Evolutionary conservation across 1,140 invertebrate species (phyloP), one percentile per base, ranked within the genome.

Genomic region (Drosophila burlai): DNA sequence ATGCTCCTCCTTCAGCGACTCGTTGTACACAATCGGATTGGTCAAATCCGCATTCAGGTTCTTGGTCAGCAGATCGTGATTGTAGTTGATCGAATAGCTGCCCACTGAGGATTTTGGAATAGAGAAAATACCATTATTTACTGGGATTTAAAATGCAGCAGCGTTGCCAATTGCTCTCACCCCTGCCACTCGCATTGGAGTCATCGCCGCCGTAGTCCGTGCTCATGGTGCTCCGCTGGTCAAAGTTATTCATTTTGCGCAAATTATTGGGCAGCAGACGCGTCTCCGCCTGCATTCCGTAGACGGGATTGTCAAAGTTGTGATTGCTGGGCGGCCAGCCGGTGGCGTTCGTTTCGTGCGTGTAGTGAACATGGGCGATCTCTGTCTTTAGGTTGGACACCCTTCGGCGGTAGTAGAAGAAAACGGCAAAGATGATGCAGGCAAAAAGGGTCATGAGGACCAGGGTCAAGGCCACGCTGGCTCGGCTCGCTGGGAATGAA

Each of bases 251-350:
- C 75, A 93, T 83, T 76, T 96, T 94, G 62, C 93, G 94, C 57
- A 97, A 90, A 93, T 97, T 96, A 92, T 97, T 92, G 29, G 85
- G 78, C 47, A 96, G 89, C 1, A 95, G 95, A n/a, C 94, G 93
- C 0, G 95, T 94, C 46, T 96, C 95, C 0, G 93, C 93, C 29
- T 94, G 93, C 93, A 95, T 97, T 1, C 97, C 96, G 93, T 98
- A 98, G 3, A 98, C 97, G 0, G 97, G 97, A 94, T 98, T 98
- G 93, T 98, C 97, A 93, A 98, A 98, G 93, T 98, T 97, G 92
- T 97, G 97, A 45, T 81, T 87, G 76, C 96, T 96, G 92, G 97
- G 97, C 75, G 95, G 94, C 78, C 95, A 94, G 42, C 93, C 93
- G 49, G 94, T 93, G n/a, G 36, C 55, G 38, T 59, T 80, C 2